A percentile compares a stretch with the other conserved stretches of the same genome.
phyloP scores from a whole-genome alignment of 2,113 vertebrate species.

The human region GRCh38 chr18:41811001-41811500 shows the following conservation, averaged over 20 bases:
- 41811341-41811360: background rate
- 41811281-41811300: background rate
- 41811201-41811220: background rate
- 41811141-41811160: background rate
- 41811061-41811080: background rate
- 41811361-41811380: background rate
- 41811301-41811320: background rate
- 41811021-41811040: background rate
- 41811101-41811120: background rate
- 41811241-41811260: background rate
- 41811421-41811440: background rate
- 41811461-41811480: background rate
- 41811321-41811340: background rate
- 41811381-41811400: too few relatives aligned
- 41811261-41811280: background rate
- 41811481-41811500: background rate
- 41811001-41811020: constrained; percentile 36
- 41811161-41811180: background rate
- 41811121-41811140: background rate
- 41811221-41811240: background rate
- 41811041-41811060: background rate
- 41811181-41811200: background rate
- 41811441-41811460: background rate
- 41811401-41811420: background rate
- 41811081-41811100: background rate